Percentiles rank a stretch among this genome's conserved stretches.
Evolutionary conservation across 2,113 vertebrate genomes (phyloP).

Genomic region (Illadopsis cleaveri): DNA sequence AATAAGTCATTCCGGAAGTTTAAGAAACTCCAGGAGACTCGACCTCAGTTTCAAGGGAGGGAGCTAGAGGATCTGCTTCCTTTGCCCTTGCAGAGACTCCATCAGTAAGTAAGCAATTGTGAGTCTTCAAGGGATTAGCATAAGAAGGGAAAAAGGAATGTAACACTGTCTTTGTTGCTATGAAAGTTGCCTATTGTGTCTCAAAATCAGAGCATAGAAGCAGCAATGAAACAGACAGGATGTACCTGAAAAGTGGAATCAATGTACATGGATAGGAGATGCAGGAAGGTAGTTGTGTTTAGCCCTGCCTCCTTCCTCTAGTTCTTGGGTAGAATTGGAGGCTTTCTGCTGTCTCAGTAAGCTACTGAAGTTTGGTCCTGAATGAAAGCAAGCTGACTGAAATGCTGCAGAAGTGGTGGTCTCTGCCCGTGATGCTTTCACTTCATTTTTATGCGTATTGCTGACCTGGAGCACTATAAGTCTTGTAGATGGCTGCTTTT

Average conservation of each 20-base stretch:
- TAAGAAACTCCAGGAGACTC: slow-evolving; percentile 88
- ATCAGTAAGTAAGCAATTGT: slow-evolving; percentile 79
- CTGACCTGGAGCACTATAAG: background rate
- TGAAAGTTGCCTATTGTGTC: background rate
- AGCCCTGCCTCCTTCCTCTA: background rate
- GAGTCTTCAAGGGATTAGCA: background rate
- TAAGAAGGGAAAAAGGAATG: background rate
- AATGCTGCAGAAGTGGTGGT: background rate
- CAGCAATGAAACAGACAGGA: background rate
- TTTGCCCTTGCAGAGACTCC: slow-evolving; percentile 84
- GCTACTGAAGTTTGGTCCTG: background rate
- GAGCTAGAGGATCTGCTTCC: slow-evolving; percentile 86
- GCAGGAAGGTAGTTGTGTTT: background rate
- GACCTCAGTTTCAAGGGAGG: slow-evolving; percentile 80
- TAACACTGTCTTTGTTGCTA: background rate
- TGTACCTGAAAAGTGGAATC: background rate
- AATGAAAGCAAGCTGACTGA: background rate
- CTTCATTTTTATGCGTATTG: background rate
- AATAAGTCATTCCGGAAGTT: slow-evolving; percentile 87
- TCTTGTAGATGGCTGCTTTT: background rate
- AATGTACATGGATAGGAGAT: background rate
- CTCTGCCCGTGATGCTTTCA: background rate
- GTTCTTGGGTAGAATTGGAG: background rate
- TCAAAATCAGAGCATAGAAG: background rate
- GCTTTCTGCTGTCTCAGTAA: background rate